Evolutionary conservation across 2,888 invertebrate genomes (phyloP).

Genomic region (Drosophila acutilabella): DNA sequence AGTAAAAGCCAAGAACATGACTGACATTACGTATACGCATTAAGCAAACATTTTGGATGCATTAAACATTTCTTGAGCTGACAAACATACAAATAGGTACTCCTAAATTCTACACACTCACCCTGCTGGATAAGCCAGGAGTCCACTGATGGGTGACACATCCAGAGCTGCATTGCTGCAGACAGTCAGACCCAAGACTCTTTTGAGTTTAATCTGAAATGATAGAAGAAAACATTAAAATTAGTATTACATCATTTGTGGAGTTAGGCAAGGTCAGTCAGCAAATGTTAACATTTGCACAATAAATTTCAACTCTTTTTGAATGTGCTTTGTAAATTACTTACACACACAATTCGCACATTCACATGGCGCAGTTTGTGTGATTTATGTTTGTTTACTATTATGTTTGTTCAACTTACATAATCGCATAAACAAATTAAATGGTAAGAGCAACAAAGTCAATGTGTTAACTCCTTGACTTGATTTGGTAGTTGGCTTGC

Average conservation of each 20-base stretch:
- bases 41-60: background rate
- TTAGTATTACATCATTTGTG: conserved; percentile 58
- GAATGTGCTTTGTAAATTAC: conserved; percentile 58
- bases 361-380: conserved; percentile 29
- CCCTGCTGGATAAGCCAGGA: conserved; percentile 98
- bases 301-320: conserved; percentile 22
- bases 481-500: background rate
- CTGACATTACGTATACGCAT: conserved; percentile 7
- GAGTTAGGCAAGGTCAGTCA: conserved; percentile 51
- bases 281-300: conserved; percentile 42
- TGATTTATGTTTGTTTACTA: conserved; percentile 19
- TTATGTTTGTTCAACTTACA: conserved; percentile 42
- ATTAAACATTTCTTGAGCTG: background rate
- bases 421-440: conserved; percentile 27
- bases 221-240: conserved; percentile 68
- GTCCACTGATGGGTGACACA: conserved; percentile 93
- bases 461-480: conserved; percentile 49
- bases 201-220: conserved; percentile 96
- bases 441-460: conserved; percentile 8
- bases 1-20: background rate
- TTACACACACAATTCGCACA: conserved; percentile 66
- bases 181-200: conserved; percentile 97
- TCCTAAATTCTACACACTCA: conserved; percentile 86
- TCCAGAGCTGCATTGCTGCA: conserved; percentile 96
- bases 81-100: background rate